phyloP scores from a whole-genome alignment of 1,140 invertebrate genomes.

The Diplogasteroides magnus region DNA sequence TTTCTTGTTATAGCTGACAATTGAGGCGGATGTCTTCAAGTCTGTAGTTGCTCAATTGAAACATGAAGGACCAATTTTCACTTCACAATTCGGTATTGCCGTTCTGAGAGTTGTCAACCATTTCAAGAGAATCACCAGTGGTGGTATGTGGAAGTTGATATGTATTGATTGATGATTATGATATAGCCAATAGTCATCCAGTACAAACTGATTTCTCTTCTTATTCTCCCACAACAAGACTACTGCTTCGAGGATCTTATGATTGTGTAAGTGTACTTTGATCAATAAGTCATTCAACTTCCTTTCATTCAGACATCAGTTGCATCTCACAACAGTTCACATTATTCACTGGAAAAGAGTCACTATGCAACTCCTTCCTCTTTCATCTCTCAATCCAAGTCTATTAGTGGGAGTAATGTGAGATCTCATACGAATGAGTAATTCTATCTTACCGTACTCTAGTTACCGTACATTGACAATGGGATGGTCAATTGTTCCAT shows the following conservation, averaged over 20 bases:
- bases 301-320: not conserved
- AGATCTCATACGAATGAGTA: too few species aligned
- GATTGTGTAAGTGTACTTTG: not conserved
- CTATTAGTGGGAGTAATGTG: too few species aligned
- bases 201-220: too few species aligned
- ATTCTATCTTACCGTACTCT: too few species aligned
- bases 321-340: not conserved
- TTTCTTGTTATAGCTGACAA: too few species aligned
- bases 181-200: not conserved
- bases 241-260: not conserved
- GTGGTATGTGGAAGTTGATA: not conserved
- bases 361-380: not conserved
- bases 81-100: not conserved
- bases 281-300: not conserved
- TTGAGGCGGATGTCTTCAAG: not conserved
- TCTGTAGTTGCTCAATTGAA: not conserved
- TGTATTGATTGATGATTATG: not conserved
- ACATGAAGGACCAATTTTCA: not conserved
- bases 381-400: too few species aligned
- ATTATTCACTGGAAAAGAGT: not conserved
- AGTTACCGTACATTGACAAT: too few species aligned
- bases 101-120: not conserved
- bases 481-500: too few species aligned
- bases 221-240: not conserved
- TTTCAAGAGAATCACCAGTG: not conserved